phyloP scores from a whole-genome alignment of 2,113 vertebrate species.

The Falcunculus frontatus region DNA sequence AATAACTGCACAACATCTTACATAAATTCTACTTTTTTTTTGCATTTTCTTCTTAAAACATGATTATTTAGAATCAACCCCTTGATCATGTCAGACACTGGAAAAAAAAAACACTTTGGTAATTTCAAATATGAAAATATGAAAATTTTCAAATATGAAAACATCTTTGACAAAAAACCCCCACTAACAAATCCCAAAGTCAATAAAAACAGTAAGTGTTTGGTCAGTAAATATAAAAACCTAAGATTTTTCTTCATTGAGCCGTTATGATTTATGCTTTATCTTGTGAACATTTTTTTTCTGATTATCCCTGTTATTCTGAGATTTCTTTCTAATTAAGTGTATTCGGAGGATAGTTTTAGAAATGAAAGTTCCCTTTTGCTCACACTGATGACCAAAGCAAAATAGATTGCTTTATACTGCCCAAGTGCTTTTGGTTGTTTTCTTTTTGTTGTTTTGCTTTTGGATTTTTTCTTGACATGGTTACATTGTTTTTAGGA shows the following conservation, averaged over 20 bases:
- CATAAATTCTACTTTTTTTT: neutral
- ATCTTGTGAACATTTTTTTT: neutral
- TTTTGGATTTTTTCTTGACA: neutral
- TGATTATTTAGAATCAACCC: neutral
- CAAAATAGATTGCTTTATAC: neutral
- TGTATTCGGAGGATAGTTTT: neutral
- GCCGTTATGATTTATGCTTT: neutral
- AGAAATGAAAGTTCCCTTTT: neutral
- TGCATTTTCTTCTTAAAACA: neutral
- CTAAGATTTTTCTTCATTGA: neutral
- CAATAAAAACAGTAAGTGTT: neutral
- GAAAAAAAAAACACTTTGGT: neutral
- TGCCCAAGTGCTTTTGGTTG: neutral
- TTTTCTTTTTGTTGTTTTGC: neutral
- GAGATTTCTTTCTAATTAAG: neutral
- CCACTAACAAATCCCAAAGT: neutral
- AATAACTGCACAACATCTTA: neutral
- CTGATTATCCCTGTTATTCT: neutral
- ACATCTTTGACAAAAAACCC: neutral
- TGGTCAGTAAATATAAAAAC: neutral
- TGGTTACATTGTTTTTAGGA: neutral
- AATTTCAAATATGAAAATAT: neutral
- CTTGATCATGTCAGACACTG: neutral
- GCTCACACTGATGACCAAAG: neutral
- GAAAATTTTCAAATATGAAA: neutral